phyloP scores from a whole-genome alignment of 2,113 vertebrate species.

The Crotalus viridis region DNA sequence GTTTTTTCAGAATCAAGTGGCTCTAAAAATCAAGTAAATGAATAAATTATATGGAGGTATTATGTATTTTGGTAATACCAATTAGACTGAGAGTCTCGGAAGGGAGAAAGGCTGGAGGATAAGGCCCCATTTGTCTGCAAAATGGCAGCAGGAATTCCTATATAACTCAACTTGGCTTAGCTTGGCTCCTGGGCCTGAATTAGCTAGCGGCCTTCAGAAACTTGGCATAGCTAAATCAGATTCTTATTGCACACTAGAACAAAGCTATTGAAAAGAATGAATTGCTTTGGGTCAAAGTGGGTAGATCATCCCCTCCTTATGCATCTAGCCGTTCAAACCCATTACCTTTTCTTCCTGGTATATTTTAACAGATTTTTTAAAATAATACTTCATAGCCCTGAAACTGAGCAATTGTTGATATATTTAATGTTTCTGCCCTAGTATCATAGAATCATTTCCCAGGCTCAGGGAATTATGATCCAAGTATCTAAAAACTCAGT shows the following conservation, averaged over 20 bases:
- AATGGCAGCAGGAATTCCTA: neutral
- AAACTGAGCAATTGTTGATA: neutral
- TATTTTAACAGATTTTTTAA: neutral
- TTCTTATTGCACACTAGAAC: neutral
- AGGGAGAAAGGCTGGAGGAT: neutral
- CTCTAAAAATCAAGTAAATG: neutral
- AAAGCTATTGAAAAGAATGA: neutral
- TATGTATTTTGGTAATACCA: neutral
- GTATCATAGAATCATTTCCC: neutral
- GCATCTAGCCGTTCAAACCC: neutral
- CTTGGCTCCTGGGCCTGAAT: neutral
- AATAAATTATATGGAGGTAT: neutral
- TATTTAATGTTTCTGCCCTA: neutral
- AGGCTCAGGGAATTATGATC: neutral
- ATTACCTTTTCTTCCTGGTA: neutral
- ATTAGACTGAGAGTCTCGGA: neutral
- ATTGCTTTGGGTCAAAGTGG: neutral
- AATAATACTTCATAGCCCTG: neutral
- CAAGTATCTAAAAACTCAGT: neutral
- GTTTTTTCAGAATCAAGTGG: neutral
- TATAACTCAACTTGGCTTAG: neutral
- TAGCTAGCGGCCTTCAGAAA: neutral
- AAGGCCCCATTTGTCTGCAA: neutral
- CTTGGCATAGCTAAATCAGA: neutral
- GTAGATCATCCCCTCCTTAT: neutral